Percentiles rank a stretch among this genome's conserved stretches.
These are phyloP conservation scores for Lates japonicus DNA, from an alignment of 2,797 vertebrate genomes.

Conservation along the genomic window DNA sequence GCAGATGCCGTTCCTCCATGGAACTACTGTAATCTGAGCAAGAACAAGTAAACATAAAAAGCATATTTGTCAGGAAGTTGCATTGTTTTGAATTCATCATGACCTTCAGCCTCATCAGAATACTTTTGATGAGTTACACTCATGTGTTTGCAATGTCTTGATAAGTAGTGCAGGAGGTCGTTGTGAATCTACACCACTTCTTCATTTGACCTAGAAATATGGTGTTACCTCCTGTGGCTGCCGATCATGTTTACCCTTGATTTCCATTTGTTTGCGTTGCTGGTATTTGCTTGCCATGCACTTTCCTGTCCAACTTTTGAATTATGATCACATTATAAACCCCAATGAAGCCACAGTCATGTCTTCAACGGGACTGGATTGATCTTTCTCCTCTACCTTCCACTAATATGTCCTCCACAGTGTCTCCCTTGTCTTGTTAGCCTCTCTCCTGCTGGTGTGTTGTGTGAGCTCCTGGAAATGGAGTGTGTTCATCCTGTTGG, in stretches of 20 bases:
- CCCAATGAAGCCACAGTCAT: too few relatives aligned
- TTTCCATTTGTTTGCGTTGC: slow-evolving; percentile 13
- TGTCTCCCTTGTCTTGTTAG: too few relatives aligned
- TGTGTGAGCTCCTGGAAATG: too few relatives aligned
- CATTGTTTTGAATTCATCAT: slow-evolving; percentile 8
- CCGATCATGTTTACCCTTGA: not conserved
- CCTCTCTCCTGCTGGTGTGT: too few relatives aligned
- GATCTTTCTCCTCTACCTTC: too few relatives aligned
- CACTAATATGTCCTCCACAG: too few relatives aligned
- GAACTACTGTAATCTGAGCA: not conserved
- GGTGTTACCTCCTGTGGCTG: slow-evolving; percentile 3
- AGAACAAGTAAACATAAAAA: not conserved
- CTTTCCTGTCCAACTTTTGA: not conserved
- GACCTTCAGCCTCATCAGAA: slow-evolving; percentile 39
- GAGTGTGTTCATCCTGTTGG: too few relatives aligned
- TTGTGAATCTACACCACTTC: slow-evolving; percentile 31
- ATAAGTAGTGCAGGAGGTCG: slow-evolving; percentile 42
- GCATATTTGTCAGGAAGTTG: slow-evolving; percentile 14
- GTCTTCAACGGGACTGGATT: too few relatives aligned
- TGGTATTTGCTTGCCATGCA: not conserved
- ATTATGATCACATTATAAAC: not conserved
- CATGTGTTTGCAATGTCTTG: too few relatives aligned
- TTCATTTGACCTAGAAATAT: slow-evolving; percentile 40
- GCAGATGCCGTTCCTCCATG: not conserved
- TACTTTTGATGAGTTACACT: not conserved